Percentiles rank a stretch among this genome's conserved stretches.
These are phyloP conservation scores for Melanerpes aurifrons DNA, from an alignment of 2,113 vertebrate genomes.

Conservation along the genomic window DNA sequence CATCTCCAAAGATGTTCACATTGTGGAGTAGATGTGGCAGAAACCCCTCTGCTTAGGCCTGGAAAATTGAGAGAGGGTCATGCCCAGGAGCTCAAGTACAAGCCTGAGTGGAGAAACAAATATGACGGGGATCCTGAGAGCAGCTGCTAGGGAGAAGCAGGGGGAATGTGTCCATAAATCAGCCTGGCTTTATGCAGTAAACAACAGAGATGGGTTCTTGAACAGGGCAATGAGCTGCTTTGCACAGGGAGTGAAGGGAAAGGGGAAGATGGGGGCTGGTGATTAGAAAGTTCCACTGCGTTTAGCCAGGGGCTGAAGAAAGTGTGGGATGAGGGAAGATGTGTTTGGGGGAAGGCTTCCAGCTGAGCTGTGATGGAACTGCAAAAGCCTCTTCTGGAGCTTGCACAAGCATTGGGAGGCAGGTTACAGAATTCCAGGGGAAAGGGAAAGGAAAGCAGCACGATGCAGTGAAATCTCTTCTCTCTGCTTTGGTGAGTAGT, in stretches of 20 bases:
- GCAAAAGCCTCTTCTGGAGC: neutral
- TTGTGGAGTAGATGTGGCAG: neutral
- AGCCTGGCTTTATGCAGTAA: neutral
- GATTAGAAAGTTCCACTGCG: neutral
- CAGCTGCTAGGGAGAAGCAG: neutral
- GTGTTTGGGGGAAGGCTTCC: conserved; percentile 15
- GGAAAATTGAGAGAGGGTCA: neutral
- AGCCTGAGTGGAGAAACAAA: neutral
- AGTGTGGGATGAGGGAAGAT: conserved; percentile 10
- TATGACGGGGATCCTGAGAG: neutral
- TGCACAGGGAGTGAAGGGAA: neutral
- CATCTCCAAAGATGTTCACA: neutral
- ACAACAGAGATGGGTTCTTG: neutral
- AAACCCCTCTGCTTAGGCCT: neutral
- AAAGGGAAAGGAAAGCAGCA: conserved; percentile 32
- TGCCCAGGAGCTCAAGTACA: neutral
- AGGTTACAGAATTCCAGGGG: conserved; percentile 7
- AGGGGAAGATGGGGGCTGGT: neutral
- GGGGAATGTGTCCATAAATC: neutral
- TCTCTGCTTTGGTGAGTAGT: neutral
- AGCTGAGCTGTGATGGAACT: conserved; percentile 31
- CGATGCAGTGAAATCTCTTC: neutral
- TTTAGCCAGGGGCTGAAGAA: conserved; percentile 37
- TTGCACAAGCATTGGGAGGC: neutral
- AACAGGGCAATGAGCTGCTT: neutral